Percentiles rank a stretch among this genome's conserved stretches.
Conservation (phyloP, 2,888 invertebrate species). For the Frankliniella intonsa region DNA sequence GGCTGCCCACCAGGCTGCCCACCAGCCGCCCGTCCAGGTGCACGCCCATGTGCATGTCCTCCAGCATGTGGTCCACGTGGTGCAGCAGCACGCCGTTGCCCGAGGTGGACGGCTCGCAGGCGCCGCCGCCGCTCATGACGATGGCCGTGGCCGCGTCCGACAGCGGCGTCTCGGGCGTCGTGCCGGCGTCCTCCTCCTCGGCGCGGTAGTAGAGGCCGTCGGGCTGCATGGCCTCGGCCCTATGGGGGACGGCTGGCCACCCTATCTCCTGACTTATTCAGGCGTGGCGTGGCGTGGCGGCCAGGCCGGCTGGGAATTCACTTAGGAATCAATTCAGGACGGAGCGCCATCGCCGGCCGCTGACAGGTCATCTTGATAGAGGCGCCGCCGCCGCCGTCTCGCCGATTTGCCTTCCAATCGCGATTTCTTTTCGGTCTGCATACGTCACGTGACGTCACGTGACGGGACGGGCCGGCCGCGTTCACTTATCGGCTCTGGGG, state of each 20-base stretch:
- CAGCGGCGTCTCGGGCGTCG: conserved; percentile 6
- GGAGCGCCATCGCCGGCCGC: not conserved
- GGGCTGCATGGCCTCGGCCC: not conserved
- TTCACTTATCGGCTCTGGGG: not conserved
- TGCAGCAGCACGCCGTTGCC: conserved; percentile 1
- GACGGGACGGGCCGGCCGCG: not conserved
- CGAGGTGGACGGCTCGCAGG: not conserved
- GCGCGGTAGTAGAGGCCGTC: conserved; percentile 12
- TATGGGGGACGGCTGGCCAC: not conserved
- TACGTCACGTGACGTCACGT: not conserved
- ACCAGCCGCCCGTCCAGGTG: conserved; percentile 12
- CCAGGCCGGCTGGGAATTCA: not conserved
- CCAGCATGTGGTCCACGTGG: not conserved
- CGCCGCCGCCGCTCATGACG: not conserved
- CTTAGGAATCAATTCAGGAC: not conserved
- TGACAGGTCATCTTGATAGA: not conserved
- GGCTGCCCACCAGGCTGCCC: conserved; percentile 21
- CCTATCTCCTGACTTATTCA: too few relatives aligned
- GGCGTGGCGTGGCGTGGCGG: not conserved
- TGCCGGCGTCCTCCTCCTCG: conserved; percentile 4
- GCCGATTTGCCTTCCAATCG: not conserved
- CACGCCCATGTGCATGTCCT: conserved; percentile 8
- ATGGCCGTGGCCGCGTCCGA: conserved; percentile 16
- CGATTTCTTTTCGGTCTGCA: too few relatives aligned
- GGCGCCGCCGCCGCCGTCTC: not conserved